phyloP scores from a whole-genome alignment of 2,113 vertebrate species.

The Raja brachyura region DNA sequence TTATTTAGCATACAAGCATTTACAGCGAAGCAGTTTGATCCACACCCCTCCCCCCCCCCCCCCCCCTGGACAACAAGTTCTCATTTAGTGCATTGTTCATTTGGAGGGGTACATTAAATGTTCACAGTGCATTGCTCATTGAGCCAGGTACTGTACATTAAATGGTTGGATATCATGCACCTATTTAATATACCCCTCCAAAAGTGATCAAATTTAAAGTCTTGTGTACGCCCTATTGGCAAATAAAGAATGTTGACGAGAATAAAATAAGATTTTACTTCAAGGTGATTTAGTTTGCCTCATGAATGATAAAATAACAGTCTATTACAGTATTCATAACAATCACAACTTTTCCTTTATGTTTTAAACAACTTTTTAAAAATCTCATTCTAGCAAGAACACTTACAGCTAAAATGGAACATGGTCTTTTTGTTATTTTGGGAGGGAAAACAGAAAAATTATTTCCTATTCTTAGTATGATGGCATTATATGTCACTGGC shows the following conservation, averaged over 20 bases:
- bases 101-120: too few relatives aligned
- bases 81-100: too few relatives aligned
- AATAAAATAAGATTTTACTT: background rate
- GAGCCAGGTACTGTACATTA: too few relatives aligned
- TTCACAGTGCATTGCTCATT: too few relatives aligned
- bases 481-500: background rate
- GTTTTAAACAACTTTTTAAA: background rate
- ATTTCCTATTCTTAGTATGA: background rate
- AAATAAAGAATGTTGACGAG: background rate
- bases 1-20: background rate
- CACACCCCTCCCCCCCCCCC: too few relatives aligned
- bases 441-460: background rate
- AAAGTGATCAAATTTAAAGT: too few relatives aligned
- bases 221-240: too few relatives aligned
- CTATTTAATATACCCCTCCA: too few relatives aligned
- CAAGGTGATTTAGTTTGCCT: background rate
- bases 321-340: background rate
- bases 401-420: background rate
- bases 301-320: background rate
- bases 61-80: too few relatives aligned
- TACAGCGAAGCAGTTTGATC: too few relatives aligned
- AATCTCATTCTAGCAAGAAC: too few relatives aligned
- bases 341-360: background rate
- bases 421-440: background rate
- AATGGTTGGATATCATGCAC: too few relatives aligned